Percentiles rank a stretch among this genome's conserved stretches.
Conservation (phyloP, 2,888 invertebrate genomes). For the Malachius bipustulatus region DNA sequence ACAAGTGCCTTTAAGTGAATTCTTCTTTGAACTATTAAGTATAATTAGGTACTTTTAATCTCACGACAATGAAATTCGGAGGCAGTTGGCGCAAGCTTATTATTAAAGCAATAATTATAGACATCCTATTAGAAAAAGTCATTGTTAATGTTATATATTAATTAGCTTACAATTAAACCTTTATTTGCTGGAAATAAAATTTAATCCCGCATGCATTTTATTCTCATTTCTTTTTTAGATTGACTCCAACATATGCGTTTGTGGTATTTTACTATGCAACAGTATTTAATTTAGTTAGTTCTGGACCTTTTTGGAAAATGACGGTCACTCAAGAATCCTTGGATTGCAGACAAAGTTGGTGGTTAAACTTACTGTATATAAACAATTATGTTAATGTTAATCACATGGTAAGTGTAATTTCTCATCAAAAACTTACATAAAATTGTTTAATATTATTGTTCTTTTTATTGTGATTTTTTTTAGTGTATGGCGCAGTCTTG, state of each 20-base stretch:
- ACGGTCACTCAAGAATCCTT: conserved; percentile 39
- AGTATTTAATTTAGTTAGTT: conserved; percentile 42
- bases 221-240: conserved; percentile 30
- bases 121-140: too few species aligned
- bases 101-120: too few species aligned
- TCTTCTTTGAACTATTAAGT: too few species aligned
- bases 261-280: conserved; percentile 45
- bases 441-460: background rate
- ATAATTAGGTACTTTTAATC: too few species aligned
- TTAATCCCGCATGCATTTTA: background rate
- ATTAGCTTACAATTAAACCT: too few species aligned
- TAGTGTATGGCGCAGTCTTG: conserved; percentile 57
- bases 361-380: conserved; percentile 48
- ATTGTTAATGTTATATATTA: too few species aligned
- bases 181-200: too few species aligned
- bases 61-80: too few species aligned
- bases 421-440: too few species aligned
- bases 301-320: conserved; percentile 49
- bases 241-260: conserved; percentile 44
- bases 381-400: conserved; percentile 46
- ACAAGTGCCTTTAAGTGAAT: too few species aligned
- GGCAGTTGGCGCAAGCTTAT: too few species aligned
- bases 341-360: conserved; percentile 48
- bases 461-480: conserved; percentile 20
- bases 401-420: conserved; percentile 42